These are phyloP conservation scores for Zaprionus inermis DNA, from an alignment of 1,140 invertebrate species.

Conservation along the genomic window DNA sequence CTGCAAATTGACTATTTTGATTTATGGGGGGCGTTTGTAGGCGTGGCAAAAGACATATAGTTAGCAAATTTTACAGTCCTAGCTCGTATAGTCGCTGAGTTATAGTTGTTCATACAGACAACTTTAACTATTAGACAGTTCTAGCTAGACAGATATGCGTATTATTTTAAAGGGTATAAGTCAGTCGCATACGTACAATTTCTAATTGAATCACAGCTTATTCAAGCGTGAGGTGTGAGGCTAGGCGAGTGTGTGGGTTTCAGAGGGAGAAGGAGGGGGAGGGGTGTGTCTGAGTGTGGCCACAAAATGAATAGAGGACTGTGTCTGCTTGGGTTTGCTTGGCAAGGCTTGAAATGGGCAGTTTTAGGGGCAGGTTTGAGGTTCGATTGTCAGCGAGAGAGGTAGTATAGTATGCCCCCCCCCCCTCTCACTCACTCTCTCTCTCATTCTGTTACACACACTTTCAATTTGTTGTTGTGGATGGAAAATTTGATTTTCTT, in stretches of 20 bases:
- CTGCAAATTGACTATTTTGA: too few species aligned
- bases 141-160: too few species aligned
- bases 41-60: too few species aligned
- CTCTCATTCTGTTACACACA: not conserved
- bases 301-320: constrained; percentile 5
- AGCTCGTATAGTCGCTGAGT: too few species aligned
- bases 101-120: too few species aligned
- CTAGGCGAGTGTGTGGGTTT: not conserved
- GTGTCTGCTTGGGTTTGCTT: not conserved
- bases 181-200: not conserved
- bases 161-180: constrained; percentile 2
- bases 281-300: not conserved
- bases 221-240: constrained; percentile 19
- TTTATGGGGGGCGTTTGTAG: too few species aligned
- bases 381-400: not conserved
- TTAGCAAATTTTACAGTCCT: too few species aligned
- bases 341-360: constrained; percentile 18
- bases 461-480: constrained; percentile 27
- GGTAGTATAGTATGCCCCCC: not conserved
- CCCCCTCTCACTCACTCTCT: not conserved
- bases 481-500: constrained; percentile 72
- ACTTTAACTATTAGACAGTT: too few species aligned
- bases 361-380: constrained; percentile 3
- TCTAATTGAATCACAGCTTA: constrained; percentile 9
- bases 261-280: not conserved